Conservation (phyloP, 2,113 vertebrate species). For the Alosa alosa region DNA sequence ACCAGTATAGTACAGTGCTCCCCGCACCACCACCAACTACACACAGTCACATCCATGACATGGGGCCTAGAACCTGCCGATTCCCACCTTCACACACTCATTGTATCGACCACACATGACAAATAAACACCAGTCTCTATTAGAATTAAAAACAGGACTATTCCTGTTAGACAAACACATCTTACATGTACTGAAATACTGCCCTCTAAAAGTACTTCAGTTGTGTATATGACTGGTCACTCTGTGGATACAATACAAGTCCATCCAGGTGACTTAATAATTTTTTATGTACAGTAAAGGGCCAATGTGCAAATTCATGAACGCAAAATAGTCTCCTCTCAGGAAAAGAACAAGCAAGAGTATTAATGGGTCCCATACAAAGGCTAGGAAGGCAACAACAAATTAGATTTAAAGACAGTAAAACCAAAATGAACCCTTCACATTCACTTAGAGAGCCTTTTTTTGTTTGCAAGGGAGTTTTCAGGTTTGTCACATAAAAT, state of each 20-base stretch:
- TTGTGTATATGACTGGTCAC: not conserved
- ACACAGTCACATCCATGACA: not conserved
- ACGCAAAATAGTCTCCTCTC: not conserved
- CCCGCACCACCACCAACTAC: not conserved
- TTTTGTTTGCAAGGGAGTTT: not conserved
- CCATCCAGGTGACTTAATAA: not conserved
- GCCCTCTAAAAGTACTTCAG: not conserved
- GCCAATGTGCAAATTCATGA: slow-evolving; percentile 3
- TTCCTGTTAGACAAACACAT: not conserved
- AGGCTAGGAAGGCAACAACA: slow-evolving; percentile 3
- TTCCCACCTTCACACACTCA: not conserved
- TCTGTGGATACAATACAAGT: not conserved
- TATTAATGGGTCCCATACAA: not conserved
- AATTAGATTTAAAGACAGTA: not conserved
- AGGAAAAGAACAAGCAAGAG: not conserved
- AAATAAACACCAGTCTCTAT: not conserved
- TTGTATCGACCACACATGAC: not conserved
- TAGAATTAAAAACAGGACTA: not conserved
- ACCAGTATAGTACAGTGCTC: not conserved
- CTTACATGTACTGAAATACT: not conserved
- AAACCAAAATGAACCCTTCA: not conserved
- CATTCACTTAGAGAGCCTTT: not conserved
- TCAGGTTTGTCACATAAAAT: not conserved
- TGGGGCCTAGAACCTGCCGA: not conserved
- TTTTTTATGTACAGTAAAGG: not conserved